Base-by-base conservation (phyloP, 1,140 invertebrate species). In the Drepana arcuata region DNA sequence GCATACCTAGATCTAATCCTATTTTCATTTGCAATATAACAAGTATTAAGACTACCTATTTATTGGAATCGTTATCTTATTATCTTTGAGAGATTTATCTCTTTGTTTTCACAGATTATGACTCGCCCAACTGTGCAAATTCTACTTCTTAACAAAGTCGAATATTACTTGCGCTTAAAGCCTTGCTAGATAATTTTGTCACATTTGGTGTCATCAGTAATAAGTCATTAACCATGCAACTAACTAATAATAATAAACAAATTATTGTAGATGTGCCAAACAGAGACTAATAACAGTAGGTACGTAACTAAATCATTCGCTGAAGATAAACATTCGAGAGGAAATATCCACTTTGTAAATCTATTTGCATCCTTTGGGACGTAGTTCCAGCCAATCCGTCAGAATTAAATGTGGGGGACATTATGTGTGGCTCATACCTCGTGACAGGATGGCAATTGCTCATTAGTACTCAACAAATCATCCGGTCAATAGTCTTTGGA, bases 261-360 rank as follows among this genome's bases (percentile, higher is more conserved):
- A n/a, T n/a, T n/a, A n/a, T n/a, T n/a, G n/a, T n/a, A n/a, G n/a
- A n/a, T n/a, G n/a, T n/a, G n/a, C n/a, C n/a, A n/a, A n/a, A n/a
- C n/a, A n/a, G n/a, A n/a, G n/a, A n/a, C n/a, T n/a, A n/a, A n/a
- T n/a, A n/a, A n/a, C n/a, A n/a, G n/a, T n/a, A n/a, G n/a, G n/a
- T n/a, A n/a, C n/a, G n/a, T n/a, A n/a, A n/a, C n/a, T n/a, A n/a
- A n/a, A n/a, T n/a, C n/a, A n/a, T n/a, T n/a, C n/a, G n/a, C n/a
- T n/a, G n/a, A n/a, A n/a, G n/a, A n/a, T n/a, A n/a, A 7, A 26
- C 2, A 45, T 39, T 49, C 32, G 33, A 48, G 45, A 68, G 69
- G 69, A 70, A 59, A 61, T 55, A 57, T 48, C 57, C 66, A 70
- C 55, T 73, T 70, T 61, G 52, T 41, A 49, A 51, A 64, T 59